Percentiles rank a stretch among this genome's conserved stretches.
Conservation (phyloP, 2,888 invertebrate species). For the Uloborus plumipes region DNA sequence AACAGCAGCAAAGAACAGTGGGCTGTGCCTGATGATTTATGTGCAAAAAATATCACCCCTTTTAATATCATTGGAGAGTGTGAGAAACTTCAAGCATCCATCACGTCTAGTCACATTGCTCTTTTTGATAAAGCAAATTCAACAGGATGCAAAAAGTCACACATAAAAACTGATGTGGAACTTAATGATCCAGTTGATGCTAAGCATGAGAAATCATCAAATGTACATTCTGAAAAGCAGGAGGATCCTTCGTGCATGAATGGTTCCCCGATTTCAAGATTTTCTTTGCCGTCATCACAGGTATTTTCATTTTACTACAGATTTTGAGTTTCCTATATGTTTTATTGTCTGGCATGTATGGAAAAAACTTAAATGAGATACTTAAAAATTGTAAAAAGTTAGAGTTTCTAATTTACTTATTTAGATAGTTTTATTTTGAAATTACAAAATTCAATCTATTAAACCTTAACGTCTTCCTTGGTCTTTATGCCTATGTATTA, state of each 20-base stretch:
- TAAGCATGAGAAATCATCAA: constrained; percentile 15
- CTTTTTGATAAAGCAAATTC: constrained; percentile 8
- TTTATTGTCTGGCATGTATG: no score
- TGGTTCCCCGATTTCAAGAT: constrained; percentile 5
- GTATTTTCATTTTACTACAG: background rate
- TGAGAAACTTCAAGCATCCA: constrained; percentile 10
- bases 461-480: no score
- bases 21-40: constrained; percentile 34
- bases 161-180: constrained; percentile 9
- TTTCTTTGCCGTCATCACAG: constrained; percentile 19
- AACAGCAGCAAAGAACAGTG: constrained; percentile 54
- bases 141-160: constrained; percentile 2
- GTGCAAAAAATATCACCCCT: constrained; percentile 23
- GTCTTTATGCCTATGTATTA: no score
- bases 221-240: constrained; percentile 2
- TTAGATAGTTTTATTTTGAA: no score
- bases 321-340: no score
- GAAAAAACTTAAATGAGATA: no score
- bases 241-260: constrained; percentile 3
- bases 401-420: no score
- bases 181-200: constrained; percentile 14
- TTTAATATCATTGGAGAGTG: constrained; percentile 12
- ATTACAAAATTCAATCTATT: no score
- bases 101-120: background rate
- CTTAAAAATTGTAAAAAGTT: no score